phyloP scores from a whole-genome alignment of 2,888 invertebrate genomes.

The Hedya salicella region DNA sequence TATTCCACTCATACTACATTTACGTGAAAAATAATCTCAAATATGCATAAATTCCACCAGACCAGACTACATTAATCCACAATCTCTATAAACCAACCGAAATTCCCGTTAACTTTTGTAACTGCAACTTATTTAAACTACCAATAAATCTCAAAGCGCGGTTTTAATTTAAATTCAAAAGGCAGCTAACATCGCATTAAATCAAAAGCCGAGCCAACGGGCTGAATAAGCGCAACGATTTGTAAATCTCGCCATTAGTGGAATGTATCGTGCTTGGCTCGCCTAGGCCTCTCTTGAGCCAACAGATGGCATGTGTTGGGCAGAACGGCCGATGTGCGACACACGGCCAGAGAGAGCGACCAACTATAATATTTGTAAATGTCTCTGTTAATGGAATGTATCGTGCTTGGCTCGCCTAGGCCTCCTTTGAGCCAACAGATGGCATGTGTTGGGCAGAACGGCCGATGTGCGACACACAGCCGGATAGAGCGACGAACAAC shows the following conservation, averaged over 20 bases:
- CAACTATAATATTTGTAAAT: slow-evolving; percentile 61
- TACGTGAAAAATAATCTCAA: slow-evolving; percentile 1
- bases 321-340: slow-evolving; percentile 47
- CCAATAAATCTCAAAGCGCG: slow-evolving; percentile 39
- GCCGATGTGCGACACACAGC: slow-evolving; percentile 45
- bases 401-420: slow-evolving; percentile 59
- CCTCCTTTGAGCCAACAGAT: slow-evolving; percentile 62
- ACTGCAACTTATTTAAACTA: slow-evolving; percentile 31
- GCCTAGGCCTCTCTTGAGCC: slow-evolving; percentile 57
- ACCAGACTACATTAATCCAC: slow-evolving; percentile 1
- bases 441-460: slow-evolving; percentile 56
- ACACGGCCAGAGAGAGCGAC: slow-evolving; percentile 30
- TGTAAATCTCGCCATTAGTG: slow-evolving; percentile 70
- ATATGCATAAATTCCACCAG: neutral
- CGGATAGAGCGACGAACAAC: slow-evolving; percentile 1
- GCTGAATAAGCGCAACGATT: slow-evolving; percentile 63
- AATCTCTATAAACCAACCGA: slow-evolving; percentile 23
- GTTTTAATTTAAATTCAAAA: slow-evolving; percentile 44
- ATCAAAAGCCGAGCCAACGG: slow-evolving; percentile 50
- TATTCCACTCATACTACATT: neutral
- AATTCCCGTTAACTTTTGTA: slow-evolving; percentile 5
- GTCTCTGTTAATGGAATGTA: slow-evolving; percentile 67
- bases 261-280: slow-evolving; percentile 66
- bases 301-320: slow-evolving; percentile 65
- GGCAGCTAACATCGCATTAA: slow-evolving; percentile 49